These are phyloP conservation scores for Poeciliopsis turneri DNA, from an alignment of 2,797 vertebrate species.

Conservation along the genomic window DNA sequence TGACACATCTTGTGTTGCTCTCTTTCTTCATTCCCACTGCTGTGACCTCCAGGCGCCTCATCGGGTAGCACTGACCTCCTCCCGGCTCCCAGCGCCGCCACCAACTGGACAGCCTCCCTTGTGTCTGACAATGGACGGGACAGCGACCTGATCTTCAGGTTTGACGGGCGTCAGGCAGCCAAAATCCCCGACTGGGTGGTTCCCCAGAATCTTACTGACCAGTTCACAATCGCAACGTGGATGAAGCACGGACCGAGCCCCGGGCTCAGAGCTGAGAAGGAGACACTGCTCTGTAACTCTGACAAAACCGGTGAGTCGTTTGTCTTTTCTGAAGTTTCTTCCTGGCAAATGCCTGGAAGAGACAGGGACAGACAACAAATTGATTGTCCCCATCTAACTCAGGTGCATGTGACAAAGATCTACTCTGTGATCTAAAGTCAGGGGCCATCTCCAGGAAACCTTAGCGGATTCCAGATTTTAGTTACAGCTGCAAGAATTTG, in stretches of 20 bases:
- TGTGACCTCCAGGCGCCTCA: constrained; percentile 85
- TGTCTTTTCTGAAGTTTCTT: constrained; percentile 16
- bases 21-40: constrained; percentile 40
- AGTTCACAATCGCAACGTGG: constrained; percentile 96
- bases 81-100: constrained; percentile 85
- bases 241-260: constrained; percentile 97
- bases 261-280: constrained; percentile 93
- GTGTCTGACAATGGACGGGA: constrained; percentile 88
- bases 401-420: constrained; percentile 7
- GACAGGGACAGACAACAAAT: constrained; percentile 12
- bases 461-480: neutral
- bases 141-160: constrained; percentile 90
- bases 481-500: neutral
- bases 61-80: constrained; percentile 95
- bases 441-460: neutral
- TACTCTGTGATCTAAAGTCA: neutral
- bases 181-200: constrained; percentile 94
- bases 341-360: neutral
- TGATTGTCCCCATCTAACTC: constrained; percentile 3
- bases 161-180: constrained; percentile 93
- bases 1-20: constrained; percentile 55
- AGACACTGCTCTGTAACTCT: constrained; percentile 97
- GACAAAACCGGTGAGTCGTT: constrained; percentile 93
- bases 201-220: constrained; percentile 94
- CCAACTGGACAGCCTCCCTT: constrained; percentile 93